A percentile compares a stretch with the other conserved stretches of the same genome.
phyloP scores from a whole-genome alignment of 1,140 invertebrate species.

The Drosophila funebris region DNA sequence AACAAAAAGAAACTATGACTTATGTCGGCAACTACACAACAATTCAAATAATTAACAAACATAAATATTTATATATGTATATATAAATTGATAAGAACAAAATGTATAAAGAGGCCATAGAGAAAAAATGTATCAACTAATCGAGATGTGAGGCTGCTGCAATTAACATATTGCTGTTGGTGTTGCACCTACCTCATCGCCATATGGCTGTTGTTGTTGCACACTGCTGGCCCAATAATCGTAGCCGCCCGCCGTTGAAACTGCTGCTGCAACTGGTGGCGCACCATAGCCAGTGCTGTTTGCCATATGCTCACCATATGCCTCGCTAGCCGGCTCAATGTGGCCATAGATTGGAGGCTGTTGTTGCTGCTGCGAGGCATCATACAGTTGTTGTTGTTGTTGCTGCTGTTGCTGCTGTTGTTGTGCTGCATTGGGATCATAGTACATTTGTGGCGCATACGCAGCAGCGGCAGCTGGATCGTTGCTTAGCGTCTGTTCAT shows the following conservation, averaged over 20 bases:
- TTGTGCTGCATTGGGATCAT: conserved; percentile 54
- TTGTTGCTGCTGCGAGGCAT: conserved; percentile 24
- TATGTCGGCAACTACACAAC: not conserved
- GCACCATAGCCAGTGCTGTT: conserved; percentile 25
- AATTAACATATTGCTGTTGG: not conserved
- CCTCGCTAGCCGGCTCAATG: conserved; percentile 27
- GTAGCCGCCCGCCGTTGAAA: conserved; percentile 44
- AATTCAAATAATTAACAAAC: conserved; percentile 5
- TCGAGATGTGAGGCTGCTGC: not conserved
- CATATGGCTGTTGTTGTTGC: conserved; percentile 65
- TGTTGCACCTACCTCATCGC: conserved; percentile 61
- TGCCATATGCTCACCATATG: conserved; percentile 33
- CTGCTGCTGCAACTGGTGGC: conserved; percentile 1
- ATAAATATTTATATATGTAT: not conserved
- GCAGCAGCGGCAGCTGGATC: conserved; percentile 2
- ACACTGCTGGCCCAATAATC: conserved; percentile 57
- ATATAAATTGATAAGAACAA: conserved; percentile 5
- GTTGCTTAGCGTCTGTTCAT: conserved; percentile 20
- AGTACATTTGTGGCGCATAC: conserved; percentile 61
- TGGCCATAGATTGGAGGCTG: conserved; percentile 37
- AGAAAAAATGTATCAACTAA: conserved; percentile 20
- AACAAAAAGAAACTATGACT: not conserved
- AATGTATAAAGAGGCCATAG: conserved; percentile 14
- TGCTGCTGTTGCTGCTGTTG: conserved; percentile 50
- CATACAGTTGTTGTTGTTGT: conserved; percentile 27